A percentile compares a stretch with the other conserved stretches of the same genome.
phyloP scores from a whole-genome alignment of 2,888 invertebrate species.

The Agrochola macilenta region DNA sequence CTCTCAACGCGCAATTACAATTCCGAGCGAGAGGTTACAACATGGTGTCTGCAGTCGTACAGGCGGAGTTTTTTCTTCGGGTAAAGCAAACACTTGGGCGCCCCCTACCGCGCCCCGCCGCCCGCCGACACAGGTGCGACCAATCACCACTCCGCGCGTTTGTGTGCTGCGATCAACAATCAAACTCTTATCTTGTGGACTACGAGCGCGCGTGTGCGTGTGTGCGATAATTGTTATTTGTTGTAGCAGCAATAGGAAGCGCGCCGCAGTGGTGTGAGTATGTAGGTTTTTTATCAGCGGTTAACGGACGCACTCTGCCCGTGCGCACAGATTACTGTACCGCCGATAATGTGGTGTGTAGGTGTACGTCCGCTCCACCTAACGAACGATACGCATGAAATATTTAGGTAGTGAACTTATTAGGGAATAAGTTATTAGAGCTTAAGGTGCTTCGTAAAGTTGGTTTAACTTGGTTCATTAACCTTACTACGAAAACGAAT shows the following conservation, averaged over 20 bases:
- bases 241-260: slow-evolving; percentile 80
- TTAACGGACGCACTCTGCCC: slow-evolving; percentile 84
- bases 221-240: slow-evolving; percentile 81
- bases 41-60: slow-evolving; percentile 73
- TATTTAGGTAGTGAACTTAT: slow-evolving; percentile 47
- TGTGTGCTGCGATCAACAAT: slow-evolving; percentile 75
- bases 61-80: slow-evolving; percentile 79
- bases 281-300: slow-evolving; percentile 83
- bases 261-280: slow-evolving; percentile 73
- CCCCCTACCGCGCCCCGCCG: slow-evolving; percentile 58
- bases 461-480: not conserved
- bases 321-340: slow-evolving; percentile 78
- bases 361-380: slow-evolving; percentile 85
- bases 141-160: slow-evolving; percentile 77
- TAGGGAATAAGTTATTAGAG: slow-evolving; percentile 14
- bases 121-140: slow-evolving; percentile 80
- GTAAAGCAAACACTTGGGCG: slow-evolving; percentile 61
- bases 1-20: slow-evolving; percentile 72
- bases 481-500: not conserved
- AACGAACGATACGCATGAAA: slow-evolving; percentile 58
- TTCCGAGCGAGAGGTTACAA: slow-evolving; percentile 70
- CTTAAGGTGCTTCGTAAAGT: not conserved
- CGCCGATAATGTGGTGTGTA: slow-evolving; percentile 76
- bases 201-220: slow-evolving; percentile 71
- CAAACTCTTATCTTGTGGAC: slow-evolving; percentile 75